These are phyloP conservation scores for Acanthococcus lagerstroemiae DNA, from an alignment of 2,888 invertebrate genomes.

Conservation along the genomic window DNA sequence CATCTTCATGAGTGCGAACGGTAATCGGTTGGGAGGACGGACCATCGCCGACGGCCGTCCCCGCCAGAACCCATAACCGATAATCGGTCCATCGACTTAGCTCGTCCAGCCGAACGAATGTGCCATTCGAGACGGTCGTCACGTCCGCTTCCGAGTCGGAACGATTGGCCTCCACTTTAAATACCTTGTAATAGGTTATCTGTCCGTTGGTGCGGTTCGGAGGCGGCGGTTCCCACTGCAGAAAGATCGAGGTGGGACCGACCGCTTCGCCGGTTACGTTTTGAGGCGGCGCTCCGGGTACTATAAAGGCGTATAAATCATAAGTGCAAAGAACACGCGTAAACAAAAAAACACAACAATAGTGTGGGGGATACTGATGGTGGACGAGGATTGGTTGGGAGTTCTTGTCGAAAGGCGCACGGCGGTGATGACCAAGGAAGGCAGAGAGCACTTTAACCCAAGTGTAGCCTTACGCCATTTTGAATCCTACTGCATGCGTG, in stretches of 20 bases:
- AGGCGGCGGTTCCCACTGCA: slow-evolving; percentile 88
- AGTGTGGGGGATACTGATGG: no score
- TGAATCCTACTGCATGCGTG: no score
- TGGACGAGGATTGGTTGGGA: no score
- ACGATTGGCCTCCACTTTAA: slow-evolving; percentile 72
- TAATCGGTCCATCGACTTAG: slow-evolving; percentile 92
- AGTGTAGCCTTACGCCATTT: no score
- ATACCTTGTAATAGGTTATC: slow-evolving; percentile 90
- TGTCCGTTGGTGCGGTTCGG: slow-evolving; percentile 82
- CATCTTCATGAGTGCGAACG: slow-evolving; percentile 94
- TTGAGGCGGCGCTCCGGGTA: slow-evolving; percentile 93
- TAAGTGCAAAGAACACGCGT: not conserved
- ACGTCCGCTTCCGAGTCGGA: slow-evolving; percentile 75
- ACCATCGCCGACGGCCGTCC: slow-evolving; percentile 92
- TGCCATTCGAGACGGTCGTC: slow-evolving; percentile 63
- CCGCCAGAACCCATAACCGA: slow-evolving; percentile 91
- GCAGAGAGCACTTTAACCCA: no score
- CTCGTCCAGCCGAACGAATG: slow-evolving; percentile 73
- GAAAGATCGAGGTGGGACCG: slow-evolving; percentile 78
- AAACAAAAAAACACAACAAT: not conserved
- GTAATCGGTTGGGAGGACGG: slow-evolving; percentile 84
- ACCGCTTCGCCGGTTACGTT: slow-evolving; percentile 81
- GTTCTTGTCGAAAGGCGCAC: no score
- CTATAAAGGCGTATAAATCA: slow-evolving; percentile 46
- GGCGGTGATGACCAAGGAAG: no score